Evolutionary conservation across 2,113 vertebrate genomes (phyloP).

Genomic region (Siniperca knerii): DNA sequence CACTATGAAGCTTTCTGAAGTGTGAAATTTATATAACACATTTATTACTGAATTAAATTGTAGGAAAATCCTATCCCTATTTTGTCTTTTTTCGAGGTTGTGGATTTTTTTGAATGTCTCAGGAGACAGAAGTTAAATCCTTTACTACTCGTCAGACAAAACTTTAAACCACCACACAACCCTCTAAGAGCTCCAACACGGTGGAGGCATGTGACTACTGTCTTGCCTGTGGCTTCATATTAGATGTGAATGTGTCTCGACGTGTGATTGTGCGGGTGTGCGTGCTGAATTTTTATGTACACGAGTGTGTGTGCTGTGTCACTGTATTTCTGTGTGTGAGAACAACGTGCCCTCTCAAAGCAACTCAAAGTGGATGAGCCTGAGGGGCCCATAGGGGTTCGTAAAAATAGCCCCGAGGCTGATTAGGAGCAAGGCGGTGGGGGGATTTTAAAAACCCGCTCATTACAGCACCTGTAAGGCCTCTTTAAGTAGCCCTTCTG

Average conservation of each 20-base stretch:
- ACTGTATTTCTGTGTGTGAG: slow-evolving; percentile 53
- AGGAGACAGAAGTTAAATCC: slow-evolving; percentile 44
- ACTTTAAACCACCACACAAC: slow-evolving; percentile 37
- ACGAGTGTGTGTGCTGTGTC: slow-evolving; percentile 56
- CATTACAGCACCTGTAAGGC: slow-evolving; percentile 85
- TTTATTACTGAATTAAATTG: slow-evolving; percentile 7
- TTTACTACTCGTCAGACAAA: slow-evolving; percentile 31
- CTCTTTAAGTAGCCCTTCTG: slow-evolving; percentile 77
- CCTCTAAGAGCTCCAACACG: slow-evolving; percentile 15
- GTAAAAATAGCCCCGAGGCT: slow-evolving; percentile 85
- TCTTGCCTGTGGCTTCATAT: slow-evolving; percentile 55
- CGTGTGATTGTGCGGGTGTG: slow-evolving; percentile 30
- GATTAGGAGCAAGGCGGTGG: slow-evolving; percentile 80
- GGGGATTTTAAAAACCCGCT: slow-evolving; percentile 83
- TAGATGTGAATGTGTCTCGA: slow-evolving; percentile 38
- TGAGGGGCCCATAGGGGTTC: slow-evolving; percentile 77
- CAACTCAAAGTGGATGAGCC: slow-evolving; percentile 79
- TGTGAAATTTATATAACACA: not conserved
- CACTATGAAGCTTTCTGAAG: not conserved
- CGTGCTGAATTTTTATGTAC: slow-evolving; percentile 53
- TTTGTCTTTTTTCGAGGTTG: slow-evolving; percentile 21
- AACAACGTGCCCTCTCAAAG: slow-evolving; percentile 71
- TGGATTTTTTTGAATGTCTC: slow-evolving; percentile 11
- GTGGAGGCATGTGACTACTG: slow-evolving; percentile 25
- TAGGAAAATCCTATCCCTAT: not conserved